Base-by-base conservation (phyloP, 2,113 vertebrate genomes). In the Thomomys bottae region DNA sequence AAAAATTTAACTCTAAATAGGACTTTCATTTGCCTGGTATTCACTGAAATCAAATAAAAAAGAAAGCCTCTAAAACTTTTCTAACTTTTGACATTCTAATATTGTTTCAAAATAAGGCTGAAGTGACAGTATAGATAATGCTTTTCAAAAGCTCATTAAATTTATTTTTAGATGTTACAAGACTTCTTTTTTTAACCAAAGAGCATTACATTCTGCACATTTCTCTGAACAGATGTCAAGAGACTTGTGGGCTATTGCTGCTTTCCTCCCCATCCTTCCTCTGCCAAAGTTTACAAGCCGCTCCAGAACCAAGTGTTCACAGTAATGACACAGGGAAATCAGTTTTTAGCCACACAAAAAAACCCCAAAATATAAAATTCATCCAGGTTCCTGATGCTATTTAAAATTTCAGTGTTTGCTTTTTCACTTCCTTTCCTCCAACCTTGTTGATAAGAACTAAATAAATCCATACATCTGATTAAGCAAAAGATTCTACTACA, bases 401-500 rank as follows among this genome's bases (percentile, higher is more conserved):
- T 36, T 45, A 42, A 61, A 68, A 42, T 30, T 34, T 71, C 28
- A 42, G 5, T 49, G n/a, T 66, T 83, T 32, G 20, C 15, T 70
- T 84, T 18, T 28, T 61, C 36, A 67, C 15, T 15, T n/a, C 14
- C 6, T 3, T 11, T n/a, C n/a, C 20, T 92, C 83, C 87, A 38
- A 59, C 94, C 89, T 94, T 92, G 88, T 97, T 93, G 96, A 78
- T 96, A 97, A 85, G 96, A 97, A 96, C 96, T 97, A 97, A 98
- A 98, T 97, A 97, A 98, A 98, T 98, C 98, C 97, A 98, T 98
- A 98, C 97, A 98, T 96, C 97, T 97, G 97, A 97, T 97, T 97
- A 96, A 94, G 97, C 96, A 97, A 97, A 98, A 98, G 95, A 97
- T 97, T 97, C 97, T 97, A 97, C 98, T 98, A 98, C 96, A 97